These are phyloP conservation scores for Hanleya hanleyi DNA, from an alignment of 2,888 invertebrate genomes.

Conservation along the genomic window DNA sequence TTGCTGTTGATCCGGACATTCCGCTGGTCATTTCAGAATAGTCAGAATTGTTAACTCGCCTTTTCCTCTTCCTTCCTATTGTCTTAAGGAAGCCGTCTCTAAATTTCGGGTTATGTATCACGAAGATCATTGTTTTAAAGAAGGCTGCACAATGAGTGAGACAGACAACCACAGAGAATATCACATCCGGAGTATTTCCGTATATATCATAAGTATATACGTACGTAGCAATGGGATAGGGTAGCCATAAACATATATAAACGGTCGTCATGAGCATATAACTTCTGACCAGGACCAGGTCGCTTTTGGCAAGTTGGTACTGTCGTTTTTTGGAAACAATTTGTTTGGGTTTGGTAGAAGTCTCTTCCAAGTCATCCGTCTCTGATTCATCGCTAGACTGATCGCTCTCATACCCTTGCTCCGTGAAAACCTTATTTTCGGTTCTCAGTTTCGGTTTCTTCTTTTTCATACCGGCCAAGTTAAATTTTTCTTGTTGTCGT, in stretches of 20 bases:
- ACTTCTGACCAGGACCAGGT: constrained; percentile 42
- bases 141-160: constrained; percentile 31
- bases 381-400: constrained; percentile 29
- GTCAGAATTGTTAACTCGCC: no score
- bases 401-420: constrained; percentile 37
- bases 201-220: constrained; percentile 39
- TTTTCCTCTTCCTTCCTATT: no score
- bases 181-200: constrained; percentile 22
- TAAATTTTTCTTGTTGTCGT: constrained; percentile 43
- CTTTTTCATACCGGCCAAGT: constrained; percentile 41
- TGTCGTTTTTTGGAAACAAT: constrained; percentile 34
- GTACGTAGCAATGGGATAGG: constrained; percentile 44
- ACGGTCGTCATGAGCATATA: constrained; percentile 36
- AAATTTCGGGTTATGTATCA: no score
- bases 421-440: constrained; percentile 27
- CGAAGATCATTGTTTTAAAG: constrained; percentile 36
- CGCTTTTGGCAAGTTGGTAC: constrained; percentile 41
- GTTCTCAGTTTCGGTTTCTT: constrained; percentile 40
- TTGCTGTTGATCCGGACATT: no score
- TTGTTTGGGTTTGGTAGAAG: neutral
- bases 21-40: no score
- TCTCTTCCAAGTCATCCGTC: no score
- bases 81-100: no score
- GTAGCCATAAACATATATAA: constrained; percentile 48
- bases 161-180: constrained; percentile 21